A percentile compares a stretch with the other conserved stretches of the same genome.
phyloP scores from a whole-genome alignment of 2,888 invertebrate genomes.

The Busseola fusca region DNA sequence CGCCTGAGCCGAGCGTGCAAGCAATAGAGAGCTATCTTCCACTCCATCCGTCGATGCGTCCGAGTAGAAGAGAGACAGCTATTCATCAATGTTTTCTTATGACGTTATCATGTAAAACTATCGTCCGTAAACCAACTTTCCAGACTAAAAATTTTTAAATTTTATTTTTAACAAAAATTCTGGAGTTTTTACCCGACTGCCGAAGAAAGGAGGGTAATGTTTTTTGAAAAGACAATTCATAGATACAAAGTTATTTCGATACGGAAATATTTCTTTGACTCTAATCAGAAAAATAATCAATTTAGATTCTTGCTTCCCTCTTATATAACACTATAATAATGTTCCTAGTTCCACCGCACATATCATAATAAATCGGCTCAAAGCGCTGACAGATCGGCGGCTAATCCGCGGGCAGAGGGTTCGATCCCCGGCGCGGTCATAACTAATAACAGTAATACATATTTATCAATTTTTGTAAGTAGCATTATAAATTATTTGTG shows the following conservation, averaged over 20 bases:
- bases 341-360: conserved; percentile 58
- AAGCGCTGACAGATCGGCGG: conserved; percentile 70
- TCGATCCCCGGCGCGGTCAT: conserved; percentile 52
- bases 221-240: neutral
- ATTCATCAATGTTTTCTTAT: too few relatives aligned
- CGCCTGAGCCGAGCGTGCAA: too few relatives aligned
- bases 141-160: too few relatives aligned
- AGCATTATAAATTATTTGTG: conserved; percentile 44
- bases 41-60: too few relatives aligned
- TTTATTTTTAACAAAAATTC: neutral
- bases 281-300: neutral
- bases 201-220: too few relatives aligned
- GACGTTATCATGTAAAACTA: too few relatives aligned
- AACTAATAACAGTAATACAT: conserved; percentile 47
- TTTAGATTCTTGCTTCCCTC: conserved; percentile 32
- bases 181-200: too few relatives aligned
- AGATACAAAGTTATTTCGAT: neutral
- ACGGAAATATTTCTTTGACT: neutral
- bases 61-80: too few relatives aligned
- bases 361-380: conserved; percentile 59
- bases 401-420: conserved; percentile 58
- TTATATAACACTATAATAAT: conserved; percentile 41
- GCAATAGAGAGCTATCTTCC: too few relatives aligned
- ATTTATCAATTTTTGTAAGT: conserved; percentile 56
- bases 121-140: too few relatives aligned